phyloP scores from a whole-genome alignment of 1,140 invertebrate species.

The Formica selysi region DNA sequence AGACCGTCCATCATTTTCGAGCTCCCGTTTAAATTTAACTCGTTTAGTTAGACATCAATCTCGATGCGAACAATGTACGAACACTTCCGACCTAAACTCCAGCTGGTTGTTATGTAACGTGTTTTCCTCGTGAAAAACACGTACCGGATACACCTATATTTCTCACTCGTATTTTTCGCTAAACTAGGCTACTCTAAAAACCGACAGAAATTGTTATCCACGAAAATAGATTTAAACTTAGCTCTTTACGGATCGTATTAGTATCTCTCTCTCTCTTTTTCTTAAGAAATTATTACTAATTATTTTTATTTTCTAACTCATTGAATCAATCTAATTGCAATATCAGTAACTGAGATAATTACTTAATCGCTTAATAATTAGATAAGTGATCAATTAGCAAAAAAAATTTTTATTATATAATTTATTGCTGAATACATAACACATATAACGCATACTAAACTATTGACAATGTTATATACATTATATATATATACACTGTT shows the following conservation, averaged over 20 bases:
- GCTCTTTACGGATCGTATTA: background rate
- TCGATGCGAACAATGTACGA: slow-evolving; percentile 52
- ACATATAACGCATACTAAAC: background rate
- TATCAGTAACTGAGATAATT: background rate
- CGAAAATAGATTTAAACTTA: background rate
- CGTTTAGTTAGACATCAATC: slow-evolving; percentile 62
- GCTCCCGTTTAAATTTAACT: slow-evolving; percentile 70
- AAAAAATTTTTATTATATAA: background rate
- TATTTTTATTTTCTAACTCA: background rate
- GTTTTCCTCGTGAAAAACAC: background rate
- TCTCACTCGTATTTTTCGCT: background rate
- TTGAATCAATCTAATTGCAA: background rate
- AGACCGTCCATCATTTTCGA: slow-evolving; percentile 68
- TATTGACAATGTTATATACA: slow-evolving; percentile 4
- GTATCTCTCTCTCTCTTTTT: too few relatives aligned
- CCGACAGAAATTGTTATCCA: background rate
- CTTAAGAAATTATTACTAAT: background rate
- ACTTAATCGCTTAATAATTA: background rate
- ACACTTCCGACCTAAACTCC: slow-evolving; percentile 16
- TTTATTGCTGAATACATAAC: slow-evolving; percentile 34
- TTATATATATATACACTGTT: background rate
- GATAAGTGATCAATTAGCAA: too few relatives aligned
- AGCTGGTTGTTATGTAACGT: slow-evolving; percentile 44
- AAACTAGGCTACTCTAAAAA: background rate
- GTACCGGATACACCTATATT: background rate